Evolutionary conservation across 2,113 vertebrate species (phyloP).

Genomic region (Oryzias melastigma): DNA sequence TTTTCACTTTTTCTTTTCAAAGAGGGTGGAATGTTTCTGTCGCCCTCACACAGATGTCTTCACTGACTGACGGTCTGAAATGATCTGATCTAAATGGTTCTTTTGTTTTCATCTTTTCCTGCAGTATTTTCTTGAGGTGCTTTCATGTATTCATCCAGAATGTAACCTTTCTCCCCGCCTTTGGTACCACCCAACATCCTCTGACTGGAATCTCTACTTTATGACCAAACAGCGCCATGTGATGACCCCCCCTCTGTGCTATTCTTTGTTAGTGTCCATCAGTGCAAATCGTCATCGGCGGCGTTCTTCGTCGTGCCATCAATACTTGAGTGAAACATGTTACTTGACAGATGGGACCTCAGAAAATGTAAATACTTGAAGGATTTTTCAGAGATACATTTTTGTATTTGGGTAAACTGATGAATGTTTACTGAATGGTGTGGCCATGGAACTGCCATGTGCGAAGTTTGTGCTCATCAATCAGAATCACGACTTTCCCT

Average conservation of each 20-base stretch:
- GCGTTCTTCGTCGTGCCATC: constrained; percentile 43
- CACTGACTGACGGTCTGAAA: constrained; percentile 35
- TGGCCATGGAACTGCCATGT: constrained; percentile 64
- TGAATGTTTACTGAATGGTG: constrained; percentile 66
- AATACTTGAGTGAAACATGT: constrained; percentile 59
- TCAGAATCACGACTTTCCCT: constrained; percentile 54
- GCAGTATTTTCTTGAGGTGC: constrained; percentile 40
- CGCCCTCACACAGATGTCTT: constrained; percentile 15
- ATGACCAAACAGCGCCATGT: constrained; percentile 10
- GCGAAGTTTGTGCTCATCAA: constrained; percentile 57
- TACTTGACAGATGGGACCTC: constrained; percentile 67
- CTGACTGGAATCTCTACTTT: constrained; percentile 25
- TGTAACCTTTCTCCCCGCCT: constrained; percentile 1
- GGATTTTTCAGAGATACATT: constrained; percentile 59
- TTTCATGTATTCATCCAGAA: constrained; percentile 9
- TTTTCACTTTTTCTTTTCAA: constrained; percentile 29
- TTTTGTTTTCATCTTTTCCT: constrained; percentile 43
- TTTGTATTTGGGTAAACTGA: constrained; percentile 56
- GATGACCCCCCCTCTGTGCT: constrained; percentile 14
- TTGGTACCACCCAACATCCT: constrained; percentile 27
- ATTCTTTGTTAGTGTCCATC: constrained; percentile 41
- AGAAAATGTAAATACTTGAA: constrained; percentile 75
- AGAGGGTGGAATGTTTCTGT: constrained; percentile 26
- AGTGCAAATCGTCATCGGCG: constrained; percentile 38
- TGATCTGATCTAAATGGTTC: constrained; percentile 5